Evolutionary conservation across 2,797 vertebrate genomes (phyloP).

Genomic region (Tarsius wallacei): DNA sequence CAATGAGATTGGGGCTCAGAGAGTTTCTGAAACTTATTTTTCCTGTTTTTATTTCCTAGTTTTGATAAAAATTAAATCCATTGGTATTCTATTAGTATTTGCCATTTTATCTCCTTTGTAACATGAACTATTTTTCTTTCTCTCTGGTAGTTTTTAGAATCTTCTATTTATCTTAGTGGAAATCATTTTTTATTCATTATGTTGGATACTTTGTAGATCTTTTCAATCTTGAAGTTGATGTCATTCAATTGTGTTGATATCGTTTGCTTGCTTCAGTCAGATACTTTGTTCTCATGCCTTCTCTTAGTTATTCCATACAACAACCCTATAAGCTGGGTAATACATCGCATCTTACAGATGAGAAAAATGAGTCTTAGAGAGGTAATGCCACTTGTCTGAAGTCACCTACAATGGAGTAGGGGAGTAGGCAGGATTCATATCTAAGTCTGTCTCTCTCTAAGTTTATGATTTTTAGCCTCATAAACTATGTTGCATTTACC

Average conservation of each 20-base stretch:
- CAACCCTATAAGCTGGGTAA: neutral
- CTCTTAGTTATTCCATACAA: neutral
- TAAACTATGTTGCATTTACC: neutral
- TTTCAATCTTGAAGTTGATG: neutral
- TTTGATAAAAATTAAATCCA: neutral
- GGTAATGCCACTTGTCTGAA: neutral
- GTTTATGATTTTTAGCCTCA: neutral
- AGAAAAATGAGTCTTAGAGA: neutral
- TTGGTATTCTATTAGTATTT: neutral
- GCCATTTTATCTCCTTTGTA: slow-evolving; percentile 7
- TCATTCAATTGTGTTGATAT: neutral
- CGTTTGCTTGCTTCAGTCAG: neutral
- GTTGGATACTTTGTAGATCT: neutral
- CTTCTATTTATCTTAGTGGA: neutral
- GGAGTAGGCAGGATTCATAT: neutral
- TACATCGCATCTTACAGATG: neutral
- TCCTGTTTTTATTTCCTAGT: neutral
- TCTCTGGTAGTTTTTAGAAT: neutral
- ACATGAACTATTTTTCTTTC: neutral
- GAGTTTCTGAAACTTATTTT: neutral
- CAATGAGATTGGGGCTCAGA: neutral
- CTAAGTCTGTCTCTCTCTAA: neutral
- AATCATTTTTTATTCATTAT: neutral
- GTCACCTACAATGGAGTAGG: no score
- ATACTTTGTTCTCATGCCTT: neutral